Percentiles rank a stretch among this genome's conserved stretches.
These are phyloP conservation scores for Callocephalon fimbriatum DNA, from an alignment of 2,113 vertebrate species.

Conservation along the genomic window DNA sequence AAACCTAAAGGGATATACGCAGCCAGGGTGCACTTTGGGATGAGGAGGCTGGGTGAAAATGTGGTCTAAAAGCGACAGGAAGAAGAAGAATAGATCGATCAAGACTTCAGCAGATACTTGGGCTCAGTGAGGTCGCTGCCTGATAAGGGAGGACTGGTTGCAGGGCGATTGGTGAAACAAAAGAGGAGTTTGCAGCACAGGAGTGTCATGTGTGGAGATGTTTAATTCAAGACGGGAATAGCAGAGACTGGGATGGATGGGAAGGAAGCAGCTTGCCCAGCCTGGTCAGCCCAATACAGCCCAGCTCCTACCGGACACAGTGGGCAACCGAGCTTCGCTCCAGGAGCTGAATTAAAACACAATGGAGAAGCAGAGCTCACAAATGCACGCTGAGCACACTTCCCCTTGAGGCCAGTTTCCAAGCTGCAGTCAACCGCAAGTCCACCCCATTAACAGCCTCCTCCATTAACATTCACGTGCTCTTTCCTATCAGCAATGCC, in stretches of 20 bases:
- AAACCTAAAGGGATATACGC: neutral
- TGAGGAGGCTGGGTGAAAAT: conserved; percentile 8
- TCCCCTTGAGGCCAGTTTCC: neutral
- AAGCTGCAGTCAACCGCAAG: neutral
- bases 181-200: neutral
- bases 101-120: neutral
- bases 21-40: neutral
- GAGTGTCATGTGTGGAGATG: rapidly evolving
- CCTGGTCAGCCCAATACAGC: rapidly evolving
- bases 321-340: neutral
- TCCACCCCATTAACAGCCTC: neutral
- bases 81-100: neutral
- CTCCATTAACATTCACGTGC: neutral
- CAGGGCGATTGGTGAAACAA: neutral
- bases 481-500: neutral
- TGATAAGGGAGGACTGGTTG: neutral
- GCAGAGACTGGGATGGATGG: rapidly evolving
- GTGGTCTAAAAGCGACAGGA: neutral
- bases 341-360: neutral
- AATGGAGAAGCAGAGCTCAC: neutral
- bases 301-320: rapidly evolving
- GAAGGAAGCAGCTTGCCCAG: neutral
- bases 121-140: neutral
- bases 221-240: neutral
- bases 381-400: neutral